These are phyloP conservation scores for Patella caerulea DNA, from an alignment of 2,888 invertebrate genomes.

Conservation along the genomic window DNA sequence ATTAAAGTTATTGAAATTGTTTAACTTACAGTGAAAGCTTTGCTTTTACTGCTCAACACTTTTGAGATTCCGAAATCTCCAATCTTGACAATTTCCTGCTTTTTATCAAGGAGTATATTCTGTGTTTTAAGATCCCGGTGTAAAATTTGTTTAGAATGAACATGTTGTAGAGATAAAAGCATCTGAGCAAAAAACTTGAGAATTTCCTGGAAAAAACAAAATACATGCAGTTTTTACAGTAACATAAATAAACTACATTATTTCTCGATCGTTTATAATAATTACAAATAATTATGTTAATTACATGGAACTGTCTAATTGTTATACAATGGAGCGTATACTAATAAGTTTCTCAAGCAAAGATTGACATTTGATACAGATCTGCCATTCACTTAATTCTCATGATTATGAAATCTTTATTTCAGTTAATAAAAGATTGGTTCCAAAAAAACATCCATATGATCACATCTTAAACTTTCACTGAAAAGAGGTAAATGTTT, in stretches of 20 bases:
- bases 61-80: conserved; percentile 90
- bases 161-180: conserved; percentile 83
- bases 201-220: conserved; percentile 76
- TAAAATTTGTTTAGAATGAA: conserved; percentile 83
- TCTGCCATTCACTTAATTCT: no score
- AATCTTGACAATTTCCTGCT: conserved; percentile 82
- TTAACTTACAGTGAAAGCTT: conserved; percentile 72
- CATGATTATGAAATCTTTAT: no score
- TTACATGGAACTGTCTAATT: no score
- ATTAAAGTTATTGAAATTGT: no score
- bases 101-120: conserved; percentile 84
- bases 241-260: neutral
- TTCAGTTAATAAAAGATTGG: no score
- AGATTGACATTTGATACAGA: no score
- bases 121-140: conserved; percentile 89
- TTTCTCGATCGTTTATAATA: neutral
- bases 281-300: no score
- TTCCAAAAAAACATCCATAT: no score
- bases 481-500: no score
- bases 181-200: conserved; percentile 82
- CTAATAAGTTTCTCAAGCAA: no score
- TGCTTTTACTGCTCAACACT: conserved; percentile 77
- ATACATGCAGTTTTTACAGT: neutral
- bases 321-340: no score
- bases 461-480: no score